Evolutionary conservation across 2,888 invertebrate species (phyloP).

Genomic region (Latheticus oryzae): DNA sequence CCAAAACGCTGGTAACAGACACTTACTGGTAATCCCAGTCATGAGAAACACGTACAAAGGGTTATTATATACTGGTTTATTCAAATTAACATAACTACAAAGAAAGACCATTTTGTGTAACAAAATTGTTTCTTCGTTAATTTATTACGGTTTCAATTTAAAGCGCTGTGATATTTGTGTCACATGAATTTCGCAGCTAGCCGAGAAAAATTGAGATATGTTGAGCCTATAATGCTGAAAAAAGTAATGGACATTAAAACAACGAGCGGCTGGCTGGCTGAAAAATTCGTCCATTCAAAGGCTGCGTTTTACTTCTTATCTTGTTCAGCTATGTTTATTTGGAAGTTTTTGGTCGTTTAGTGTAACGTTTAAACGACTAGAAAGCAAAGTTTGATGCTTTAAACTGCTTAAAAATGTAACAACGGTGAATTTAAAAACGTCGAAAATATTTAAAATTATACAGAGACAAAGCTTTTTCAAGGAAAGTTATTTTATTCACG

Average conservation of each 20-base stretch:
- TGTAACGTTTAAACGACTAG: conserved; percentile 28
- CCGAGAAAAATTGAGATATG: conserved; percentile 25
- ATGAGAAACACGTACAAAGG: conserved; percentile 44
- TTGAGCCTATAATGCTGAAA: conserved; percentile 23
- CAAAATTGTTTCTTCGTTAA: conserved; percentile 10
- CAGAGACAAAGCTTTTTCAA: background rate
- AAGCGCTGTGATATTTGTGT: conserved; percentile 5
- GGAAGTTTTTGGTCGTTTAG: conserved; percentile 38
- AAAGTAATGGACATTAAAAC: conserved; percentile 36
- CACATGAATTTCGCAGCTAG: conserved; percentile 11
- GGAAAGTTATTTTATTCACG: conserved; percentile 23
- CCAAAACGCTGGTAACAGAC: conserved; percentile 36
- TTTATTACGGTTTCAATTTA: conserved; percentile 4
- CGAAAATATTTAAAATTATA: conserved; percentile 17
- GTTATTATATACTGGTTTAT: conserved; percentile 49
- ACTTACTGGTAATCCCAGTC: conserved; percentile 44
- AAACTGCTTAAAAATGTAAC: conserved; percentile 31
- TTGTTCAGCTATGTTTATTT: conserved; percentile 37
- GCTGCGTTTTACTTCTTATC: conserved; percentile 34
- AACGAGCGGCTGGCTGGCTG: conserved; percentile 28
- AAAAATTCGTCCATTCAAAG: conserved; percentile 35
- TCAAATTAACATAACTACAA: conserved; percentile 45
- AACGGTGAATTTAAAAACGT: conserved; percentile 5
- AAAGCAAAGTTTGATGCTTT: conserved; percentile 31
- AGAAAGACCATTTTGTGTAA: conserved; percentile 34